Conservation (phyloP, 2,888 invertebrate genomes). For the Branchipolynoe longqiensis region DNA sequence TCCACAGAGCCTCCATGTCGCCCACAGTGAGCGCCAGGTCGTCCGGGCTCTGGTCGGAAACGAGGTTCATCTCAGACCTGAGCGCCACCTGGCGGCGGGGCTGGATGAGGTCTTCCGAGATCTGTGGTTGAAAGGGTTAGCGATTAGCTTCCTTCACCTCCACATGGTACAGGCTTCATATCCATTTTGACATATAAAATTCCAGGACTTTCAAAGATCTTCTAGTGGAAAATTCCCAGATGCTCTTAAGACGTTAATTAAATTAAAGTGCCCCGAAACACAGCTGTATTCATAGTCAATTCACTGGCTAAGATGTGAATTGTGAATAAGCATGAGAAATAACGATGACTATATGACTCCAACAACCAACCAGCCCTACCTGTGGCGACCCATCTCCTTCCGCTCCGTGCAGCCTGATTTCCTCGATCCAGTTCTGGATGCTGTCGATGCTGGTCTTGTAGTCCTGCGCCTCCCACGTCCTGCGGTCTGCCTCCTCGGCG, state of each 20-base stretch:
- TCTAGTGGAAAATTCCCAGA: no score
- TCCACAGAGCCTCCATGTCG: constrained; percentile 64
- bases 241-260: no score
- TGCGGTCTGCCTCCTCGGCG: constrained; percentile 75
- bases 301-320: no score
- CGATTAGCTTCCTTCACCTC: no score
- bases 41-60: no score
- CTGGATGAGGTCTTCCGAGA: neutral
- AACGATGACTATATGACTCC: no score
- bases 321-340: no score
- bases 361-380: neutral
- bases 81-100: neutral
- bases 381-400: neutral
- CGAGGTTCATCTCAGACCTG: neutral
- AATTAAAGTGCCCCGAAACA: neutral
- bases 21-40: constrained; percentile 40
- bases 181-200: no score
- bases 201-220: no score
- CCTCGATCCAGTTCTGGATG: constrained; percentile 76
- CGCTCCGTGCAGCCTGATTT: constrained; percentile 62
- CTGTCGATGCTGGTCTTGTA: constrained; percentile 72
- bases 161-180: no score
- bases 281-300: neutral
- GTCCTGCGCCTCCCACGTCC: constrained; percentile 75
- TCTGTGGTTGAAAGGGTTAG: no score